These are phyloP conservation scores for Drosophila santomea DNA, from an alignment of 1,140 invertebrate species.

Conservation along the genomic window DNA sequence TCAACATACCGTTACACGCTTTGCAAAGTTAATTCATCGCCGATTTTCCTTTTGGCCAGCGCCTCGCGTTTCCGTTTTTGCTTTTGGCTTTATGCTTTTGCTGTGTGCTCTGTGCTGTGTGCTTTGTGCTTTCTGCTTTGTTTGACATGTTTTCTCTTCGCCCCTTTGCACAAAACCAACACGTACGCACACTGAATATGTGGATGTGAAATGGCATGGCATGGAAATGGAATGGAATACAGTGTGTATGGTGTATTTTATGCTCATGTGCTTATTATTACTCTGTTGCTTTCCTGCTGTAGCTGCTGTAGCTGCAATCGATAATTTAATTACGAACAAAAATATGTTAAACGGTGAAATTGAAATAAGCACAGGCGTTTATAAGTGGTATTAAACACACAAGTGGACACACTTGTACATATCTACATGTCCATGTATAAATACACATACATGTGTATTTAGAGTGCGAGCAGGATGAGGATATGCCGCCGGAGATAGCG, in stretches of 20 bases:
- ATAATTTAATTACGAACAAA: conserved; percentile 67
- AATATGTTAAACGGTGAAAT: conserved; percentile 49
- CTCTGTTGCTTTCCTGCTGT: conserved; percentile 42
- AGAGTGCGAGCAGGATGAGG: neutral
- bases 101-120: conserved; percentile 1
- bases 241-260: conserved; percentile 29
- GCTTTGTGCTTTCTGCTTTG: conserved; percentile 37
- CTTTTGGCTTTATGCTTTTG: conserved; percentile 22
- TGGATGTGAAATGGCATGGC: neutral
- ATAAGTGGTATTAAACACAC: conserved; percentile 3
- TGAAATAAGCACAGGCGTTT: conserved; percentile 22
- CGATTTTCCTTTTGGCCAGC: conserved; percentile 69
- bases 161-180: conserved; percentile 14
- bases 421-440: neutral
- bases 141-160: conserved; percentile 63
- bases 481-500: neutral
- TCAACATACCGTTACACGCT: conserved; percentile 45
- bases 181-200: conserved; percentile 3
- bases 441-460: neutral
- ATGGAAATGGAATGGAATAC: conserved; percentile 2
- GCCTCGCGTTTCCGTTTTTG: conserved; percentile 69
- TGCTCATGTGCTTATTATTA: conserved; percentile 59
- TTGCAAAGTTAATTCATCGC: conserved; percentile 52
- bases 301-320: conserved; percentile 45
- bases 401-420: too few relatives aligned